Base-by-base conservation (phyloP, 1,140 invertebrate species). In the Musca domestica region DNA sequence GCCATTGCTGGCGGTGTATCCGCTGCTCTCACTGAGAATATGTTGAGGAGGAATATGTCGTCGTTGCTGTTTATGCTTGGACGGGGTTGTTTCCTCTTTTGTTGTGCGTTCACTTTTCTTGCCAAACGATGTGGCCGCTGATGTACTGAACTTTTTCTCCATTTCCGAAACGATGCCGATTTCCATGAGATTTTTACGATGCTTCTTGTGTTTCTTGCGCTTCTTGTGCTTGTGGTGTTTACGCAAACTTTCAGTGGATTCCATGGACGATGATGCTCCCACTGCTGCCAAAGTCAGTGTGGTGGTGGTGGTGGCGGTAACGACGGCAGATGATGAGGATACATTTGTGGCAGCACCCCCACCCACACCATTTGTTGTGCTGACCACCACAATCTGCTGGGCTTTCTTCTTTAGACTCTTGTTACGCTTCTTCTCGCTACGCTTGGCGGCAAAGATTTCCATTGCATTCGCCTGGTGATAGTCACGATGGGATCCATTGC, bases 181-280 rank as follows among this genome's bases (percentile, higher is more conserved):
- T 64, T 64, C 63, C 63, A 48, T 61, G 10, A 61, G 56, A 61
- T 61, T 61, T 34, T 61, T 61, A 79, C 91, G 89, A 74, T 91
- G 88, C 72, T 91, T 91, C 71, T 89, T 88, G 75, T 93, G 91
- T 82, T 92, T 91, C 69, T 88, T 87, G 74, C 90, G 91, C 74
- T 90, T 89, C 72, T 90, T 89, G 72, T 89, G 89, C 76, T 86
- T 86, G 47, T 87, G 84, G 71, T 92, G 90, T 70, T 90, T 92
- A 51, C 90, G 89, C 70, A 87, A 86, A 67, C 90, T 87, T 67
- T 91, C 90, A 27, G 51, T 51, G 3, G 25, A 25, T 68, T 90
- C 90, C 41, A 30, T 48, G 7, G 63, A 19, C 4, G 34, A 41
- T 19, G 61, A 9, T 17, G 49, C 7, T 19, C 10, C 23, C 3